These are phyloP conservation scores for Phylloscopus trochiloides DNA, from an alignment of 2,113 vertebrate species.

Conservation along the genomic window DNA sequence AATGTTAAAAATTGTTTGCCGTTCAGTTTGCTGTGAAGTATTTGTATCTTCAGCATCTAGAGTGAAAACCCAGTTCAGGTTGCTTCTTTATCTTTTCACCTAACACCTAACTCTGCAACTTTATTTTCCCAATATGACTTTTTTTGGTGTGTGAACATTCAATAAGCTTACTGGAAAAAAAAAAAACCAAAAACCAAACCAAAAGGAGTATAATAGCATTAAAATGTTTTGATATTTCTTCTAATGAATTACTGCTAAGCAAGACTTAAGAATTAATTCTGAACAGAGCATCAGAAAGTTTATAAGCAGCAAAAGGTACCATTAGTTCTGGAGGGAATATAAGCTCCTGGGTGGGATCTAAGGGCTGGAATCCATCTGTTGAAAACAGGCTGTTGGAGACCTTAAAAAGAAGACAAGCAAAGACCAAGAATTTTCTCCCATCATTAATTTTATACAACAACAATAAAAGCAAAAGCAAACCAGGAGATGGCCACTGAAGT, in stretches of 20 bases:
- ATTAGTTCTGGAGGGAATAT: constrained; percentile 86
- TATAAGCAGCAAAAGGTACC: constrained; percentile 34
- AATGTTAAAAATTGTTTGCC: not conserved
- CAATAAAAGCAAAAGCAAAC: not conserved
- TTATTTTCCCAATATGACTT: not conserved
- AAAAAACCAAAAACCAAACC: not conserved
- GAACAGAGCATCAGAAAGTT: not conserved
- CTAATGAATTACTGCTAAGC: not conserved
- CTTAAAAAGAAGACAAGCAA: constrained; percentile 5
- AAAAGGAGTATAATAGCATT: not conserved
- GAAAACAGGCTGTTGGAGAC: constrained; percentile 63
- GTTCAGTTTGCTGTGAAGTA: not conserved
- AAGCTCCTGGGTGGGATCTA: constrained; percentile 82
- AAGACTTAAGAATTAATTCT: not conserved
- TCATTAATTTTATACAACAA: not conserved
- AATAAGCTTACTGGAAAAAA: not conserved
- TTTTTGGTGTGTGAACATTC: not conserved
- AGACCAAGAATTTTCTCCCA: not conserved
- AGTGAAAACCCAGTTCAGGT: not conserved
- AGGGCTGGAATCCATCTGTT: constrained; percentile 71
- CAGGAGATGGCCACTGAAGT: not conserved
- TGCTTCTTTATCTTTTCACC: not conserved
- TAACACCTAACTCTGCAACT: not conserved
- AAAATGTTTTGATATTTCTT: not conserved
- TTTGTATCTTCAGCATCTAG: not conserved